Evolutionary conservation across 2,797 vertebrate genomes (phyloP).

Genomic region (Psittacula derbiana): DNA sequence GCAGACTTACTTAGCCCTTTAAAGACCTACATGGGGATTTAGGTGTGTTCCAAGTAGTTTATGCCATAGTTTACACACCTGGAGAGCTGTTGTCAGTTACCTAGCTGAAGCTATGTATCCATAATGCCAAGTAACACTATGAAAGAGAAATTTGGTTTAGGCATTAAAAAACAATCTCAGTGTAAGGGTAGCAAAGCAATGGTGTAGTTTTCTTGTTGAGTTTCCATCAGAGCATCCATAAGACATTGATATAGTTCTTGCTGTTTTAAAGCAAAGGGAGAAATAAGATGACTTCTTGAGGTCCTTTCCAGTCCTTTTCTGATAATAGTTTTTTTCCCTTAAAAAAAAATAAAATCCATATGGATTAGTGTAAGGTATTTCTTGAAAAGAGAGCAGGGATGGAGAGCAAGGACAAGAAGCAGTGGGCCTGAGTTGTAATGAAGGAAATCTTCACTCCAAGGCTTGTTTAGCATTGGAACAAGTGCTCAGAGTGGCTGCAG

Average conservation of each 20-base stretch:
- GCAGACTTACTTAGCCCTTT: not conserved
- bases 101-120: not conserved
- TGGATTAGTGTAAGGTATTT: not conserved
- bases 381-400: not conserved
- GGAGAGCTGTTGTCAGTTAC: not conserved
- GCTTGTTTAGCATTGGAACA: not conserved
- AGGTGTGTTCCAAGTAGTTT: not conserved
- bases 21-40: not conserved
- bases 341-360: not conserved
- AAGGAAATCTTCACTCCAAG: not conserved
- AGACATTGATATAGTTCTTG: not conserved
- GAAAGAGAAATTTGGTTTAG: not conserved
- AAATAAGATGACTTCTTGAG: not conserved
- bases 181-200: not conserved
- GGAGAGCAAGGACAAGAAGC: not conserved
- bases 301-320: not conserved
- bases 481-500: not conserved
- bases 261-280: not conserved
- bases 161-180: not conserved
- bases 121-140: rapidly evolving
- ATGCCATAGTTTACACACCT: not conserved
- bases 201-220: not conserved
- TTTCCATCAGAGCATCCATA: not conserved
- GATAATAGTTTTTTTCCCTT: not conserved
- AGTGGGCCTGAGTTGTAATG: too few species aligned